Evolutionary conservation across 2,797 vertebrate species (phyloP), one percentile per base, ranked within the genome.

Genomic region (Chaetophractus vellerosus): DNA sequence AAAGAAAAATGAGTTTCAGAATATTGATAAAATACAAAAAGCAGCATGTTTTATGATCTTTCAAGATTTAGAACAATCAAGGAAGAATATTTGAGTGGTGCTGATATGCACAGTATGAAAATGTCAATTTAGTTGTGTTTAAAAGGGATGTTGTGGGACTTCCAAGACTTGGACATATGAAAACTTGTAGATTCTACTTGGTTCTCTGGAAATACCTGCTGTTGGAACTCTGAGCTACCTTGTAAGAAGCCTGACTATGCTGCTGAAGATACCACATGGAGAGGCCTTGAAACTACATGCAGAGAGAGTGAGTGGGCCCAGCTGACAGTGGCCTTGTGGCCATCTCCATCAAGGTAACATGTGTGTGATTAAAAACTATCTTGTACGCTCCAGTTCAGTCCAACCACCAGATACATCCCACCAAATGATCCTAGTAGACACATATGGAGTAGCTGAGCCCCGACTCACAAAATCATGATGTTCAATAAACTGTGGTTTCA

Each of bases 1-100:
- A 82, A 72, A 78, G 68, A 86, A 86, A 84, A 94, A 41, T 28
- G 31, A 72, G 74, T 55, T 91, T 93, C n/a, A 83, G 90, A 88
- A 87, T 2, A 11, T 28, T 89, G 41, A 55, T 78, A 76, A 90
- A 68, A 12, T 69, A 55, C 4, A 89, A 64, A 79, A 16, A 64
- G 31, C 19, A 12, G 11, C 7, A 24, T 61, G 59, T 71, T n/a
- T 7, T 64, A 66, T 38, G 64, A 66, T 87, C 21, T 52, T 86
- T 84, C 23, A 83, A 41, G 9, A 45, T 87, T 41, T 66, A 16
- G 7, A 90, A 59, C 71, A 92, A 92, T 69, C 24, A 36, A 82
- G 66, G 38, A 80, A 38, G 15, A 11, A 31, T 50, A 23, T 21
- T 33, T 23, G 26, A 89, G 11, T 63, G 24, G 31, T 28, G 12